Evolutionary conservation across 2,888 invertebrate genomes (phyloP).

Genomic region (Dryadula phaetusa): DNA sequence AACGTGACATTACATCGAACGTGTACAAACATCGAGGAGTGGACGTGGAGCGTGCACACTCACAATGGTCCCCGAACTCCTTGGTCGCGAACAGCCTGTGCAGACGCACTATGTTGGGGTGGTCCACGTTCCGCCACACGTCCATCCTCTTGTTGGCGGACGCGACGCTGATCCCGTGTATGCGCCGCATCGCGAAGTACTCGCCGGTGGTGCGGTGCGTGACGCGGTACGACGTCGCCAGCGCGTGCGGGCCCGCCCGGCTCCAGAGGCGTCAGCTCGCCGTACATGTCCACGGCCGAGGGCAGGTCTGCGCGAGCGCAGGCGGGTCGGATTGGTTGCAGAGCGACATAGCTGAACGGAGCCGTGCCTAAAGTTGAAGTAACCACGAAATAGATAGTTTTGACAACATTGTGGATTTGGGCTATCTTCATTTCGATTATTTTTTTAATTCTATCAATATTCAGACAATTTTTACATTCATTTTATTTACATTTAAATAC

Average conservation of each 20-base stretch:
- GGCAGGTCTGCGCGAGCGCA: conserved; percentile 87
- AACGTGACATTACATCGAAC: too few relatives aligned
- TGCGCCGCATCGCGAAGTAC: conserved; percentile 89
- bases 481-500: too few relatives aligned
- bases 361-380: too few relatives aligned
- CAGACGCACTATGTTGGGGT: conserved; percentile 96
- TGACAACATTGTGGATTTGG: too few relatives aligned
- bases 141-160: conserved; percentile 94
- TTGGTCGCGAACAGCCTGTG: conserved; percentile 97
- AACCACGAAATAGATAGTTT: too few relatives aligned
- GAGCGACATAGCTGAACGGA: too few relatives aligned
- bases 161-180: conserved; percentile 88
- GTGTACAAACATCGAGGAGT: too few relatives aligned
- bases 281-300: conserved; percentile 94
- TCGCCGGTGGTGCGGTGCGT: conserved; percentile 94
- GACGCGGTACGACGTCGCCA: conserved; percentile 95
- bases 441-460: too few relatives aligned
- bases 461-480: too few relatives aligned
- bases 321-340: too few relatives aligned
- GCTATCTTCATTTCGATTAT: too few relatives aligned
- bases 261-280: conserved; percentile 94
- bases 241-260: conserved; percentile 86
- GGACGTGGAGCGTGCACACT: too few relatives aligned
- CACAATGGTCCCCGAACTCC: conserved; percentile 98
- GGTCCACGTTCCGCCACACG: conserved; percentile 97